These are phyloP conservation scores for Indri indri DNA, from an alignment of 2,113 vertebrate species.

Conservation along the genomic window DNA sequence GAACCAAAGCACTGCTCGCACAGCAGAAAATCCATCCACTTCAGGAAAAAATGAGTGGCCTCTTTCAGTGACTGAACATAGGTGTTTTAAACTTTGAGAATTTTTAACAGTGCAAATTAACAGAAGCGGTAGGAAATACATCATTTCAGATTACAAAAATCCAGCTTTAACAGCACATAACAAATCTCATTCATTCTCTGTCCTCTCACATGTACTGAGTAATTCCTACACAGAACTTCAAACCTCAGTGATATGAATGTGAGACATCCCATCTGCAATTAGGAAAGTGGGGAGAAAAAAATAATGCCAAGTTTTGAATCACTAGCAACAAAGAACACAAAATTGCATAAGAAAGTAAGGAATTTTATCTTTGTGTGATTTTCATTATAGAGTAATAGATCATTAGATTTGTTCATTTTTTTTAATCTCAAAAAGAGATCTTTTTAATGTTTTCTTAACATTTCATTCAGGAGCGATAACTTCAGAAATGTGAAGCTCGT, in stretches of 20 bases:
- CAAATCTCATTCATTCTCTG: not conserved
- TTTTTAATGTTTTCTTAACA: not conserved
- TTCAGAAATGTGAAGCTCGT: not conserved
- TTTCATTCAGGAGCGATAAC: not conserved
- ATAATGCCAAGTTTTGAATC: not conserved
- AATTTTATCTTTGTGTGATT: not conserved
- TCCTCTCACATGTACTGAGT: not conserved
- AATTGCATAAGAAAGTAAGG: not conserved
- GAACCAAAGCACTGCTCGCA: rapidly evolving
- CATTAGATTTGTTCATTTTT: not conserved
- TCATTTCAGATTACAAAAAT: not conserved
- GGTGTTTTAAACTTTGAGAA: not conserved
- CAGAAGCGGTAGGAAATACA: not conserved
- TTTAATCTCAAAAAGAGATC: not conserved
- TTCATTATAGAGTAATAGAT: not conserved
- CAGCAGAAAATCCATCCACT: not conserved
- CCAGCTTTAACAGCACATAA: not conserved
- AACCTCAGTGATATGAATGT: not conserved
- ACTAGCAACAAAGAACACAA: not conserved
- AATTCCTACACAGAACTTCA: no score
- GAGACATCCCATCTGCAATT: rapidly evolving
- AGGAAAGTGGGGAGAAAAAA: no score
- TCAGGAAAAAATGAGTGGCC: not conserved
- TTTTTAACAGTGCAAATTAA: not conserved
- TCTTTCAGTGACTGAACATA: not conserved